Base-by-base conservation (phyloP, 2,888 invertebrate genomes). In the Conchocele bisecta region DNA sequence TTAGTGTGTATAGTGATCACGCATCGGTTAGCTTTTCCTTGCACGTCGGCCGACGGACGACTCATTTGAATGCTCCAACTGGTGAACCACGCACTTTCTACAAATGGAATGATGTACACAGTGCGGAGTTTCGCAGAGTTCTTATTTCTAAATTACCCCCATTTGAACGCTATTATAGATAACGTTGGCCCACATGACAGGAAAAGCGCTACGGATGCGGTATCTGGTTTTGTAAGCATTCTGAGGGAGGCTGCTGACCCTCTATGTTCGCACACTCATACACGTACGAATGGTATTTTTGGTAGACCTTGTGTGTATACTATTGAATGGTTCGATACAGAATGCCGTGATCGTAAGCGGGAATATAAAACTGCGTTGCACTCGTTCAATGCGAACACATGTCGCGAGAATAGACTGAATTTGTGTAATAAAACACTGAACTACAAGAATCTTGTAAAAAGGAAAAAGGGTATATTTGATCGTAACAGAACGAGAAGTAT, bases 1-100 rank as follows among this genome's bases (percentile, higher is more conserved):
- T 60, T 17, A 50, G 17, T 20, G 20, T 15, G 20, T 48, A 20
- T 7, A 33, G 33, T 46, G 60, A 60, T 24, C 48, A 60, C 39
- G 33, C 24, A 11, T 37, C 2, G 11, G 26, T 51, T 24, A 7
- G 26, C 53, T 15, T 44, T n/a, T 31, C 26, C 26, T 7, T 37
- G 4, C 1, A 3, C 33, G 17, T 57, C 17, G 6, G 17, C 22
- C 41, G 41, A 6, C 41, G 6, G 4, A 41, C 22, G 5, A 6
- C 22, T 22, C 17, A 22, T 41, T n/a, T n/a, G n/a, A n/a, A n/a
- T n/a, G n/a, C n/a, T n/a, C n/a, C n/a, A n/a, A n/a, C n/a, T n/a
- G n/a, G n/a, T n/a, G n/a, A n/a, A n/a, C n/a, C n/a, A n/a, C n/a
- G n/a, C n/a, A n/a, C n/a, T n/a, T n/a, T n/a, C n/a, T n/a, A n/a